phyloP scores from a whole-genome alignment of 2,797 vertebrate species.

The Falco biarmicus region DNA sequence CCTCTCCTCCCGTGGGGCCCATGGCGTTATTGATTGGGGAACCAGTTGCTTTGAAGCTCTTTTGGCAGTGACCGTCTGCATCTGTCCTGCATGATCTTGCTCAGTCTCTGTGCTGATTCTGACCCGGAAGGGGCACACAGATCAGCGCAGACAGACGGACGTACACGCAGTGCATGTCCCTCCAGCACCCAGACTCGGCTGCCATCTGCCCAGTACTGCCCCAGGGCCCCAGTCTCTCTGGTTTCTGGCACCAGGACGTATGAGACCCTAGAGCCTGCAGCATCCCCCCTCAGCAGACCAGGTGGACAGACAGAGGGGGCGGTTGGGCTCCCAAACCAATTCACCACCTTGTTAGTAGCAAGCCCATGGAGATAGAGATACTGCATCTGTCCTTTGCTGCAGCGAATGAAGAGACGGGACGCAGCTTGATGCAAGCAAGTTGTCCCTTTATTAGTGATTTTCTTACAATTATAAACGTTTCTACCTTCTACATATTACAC shows the following conservation, averaged over 20 bases:
- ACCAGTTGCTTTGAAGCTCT: neutral
- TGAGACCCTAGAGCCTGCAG: neutral
- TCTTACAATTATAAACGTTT: too few species aligned
- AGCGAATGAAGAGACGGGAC: too few species aligned
- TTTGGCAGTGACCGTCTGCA: rapidly evolving
- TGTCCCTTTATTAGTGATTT: too few species aligned
- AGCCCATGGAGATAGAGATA: too few species aligned
- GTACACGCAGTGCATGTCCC: rapidly evolving
- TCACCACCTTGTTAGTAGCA: too few species aligned
- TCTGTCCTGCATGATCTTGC: neutral
- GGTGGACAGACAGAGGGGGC: too few species aligned
- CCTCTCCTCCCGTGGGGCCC: neutral
- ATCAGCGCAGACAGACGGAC: rapidly evolving
- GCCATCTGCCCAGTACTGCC: neutral
- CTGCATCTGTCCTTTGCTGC: too few species aligned
- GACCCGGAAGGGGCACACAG: neutral
- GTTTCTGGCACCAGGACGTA: neutral
- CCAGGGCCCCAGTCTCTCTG: neutral
- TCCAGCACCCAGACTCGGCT: rapidly evolving
- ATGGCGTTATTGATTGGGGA: neutral
- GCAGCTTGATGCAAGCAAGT: too few species aligned
- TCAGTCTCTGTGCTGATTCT: neutral
- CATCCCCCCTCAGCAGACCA: too few species aligned
- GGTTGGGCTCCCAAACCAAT: neutral
- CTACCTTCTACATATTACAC: too few species aligned